Percentiles rank a stretch among this genome's conserved stretches.
Conservation (phyloP, 2,888 invertebrate species). For the Nudaria mundana region DNA sequence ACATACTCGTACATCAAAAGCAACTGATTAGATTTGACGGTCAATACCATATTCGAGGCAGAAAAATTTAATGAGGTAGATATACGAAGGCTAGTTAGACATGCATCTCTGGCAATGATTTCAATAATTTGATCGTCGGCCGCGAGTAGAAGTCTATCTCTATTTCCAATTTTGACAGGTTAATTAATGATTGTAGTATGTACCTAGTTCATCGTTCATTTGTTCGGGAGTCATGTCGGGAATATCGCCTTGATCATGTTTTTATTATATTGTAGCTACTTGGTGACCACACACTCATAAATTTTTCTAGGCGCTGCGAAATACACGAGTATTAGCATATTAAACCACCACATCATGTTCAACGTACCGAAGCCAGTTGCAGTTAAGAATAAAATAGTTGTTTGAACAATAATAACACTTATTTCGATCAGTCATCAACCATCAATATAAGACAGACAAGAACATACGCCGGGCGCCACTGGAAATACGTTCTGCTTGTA, state of each 20-base stretch:
- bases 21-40: too few species aligned
- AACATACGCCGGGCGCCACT: too few species aligned
- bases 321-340: too few species aligned
- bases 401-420: too few species aligned
- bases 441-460: too few species aligned
- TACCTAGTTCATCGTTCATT: not conserved
- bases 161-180: constrained; percentile 1
- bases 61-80: not conserved
- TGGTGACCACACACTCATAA: constrained; percentile 3
- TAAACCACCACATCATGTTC: too few species aligned
- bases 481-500: too few species aligned
- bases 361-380: too few species aligned
- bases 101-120: not conserved
- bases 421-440: too few species aligned
- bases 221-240: not conserved
- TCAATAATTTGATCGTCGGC: not conserved
- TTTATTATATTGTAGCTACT: not conserved
- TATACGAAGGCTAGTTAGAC: not conserved
- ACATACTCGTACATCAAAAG: too few species aligned
- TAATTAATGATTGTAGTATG: constrained; percentile 6
- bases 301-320: too few species aligned
- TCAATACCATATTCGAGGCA: not conserved
- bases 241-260: not conserved
- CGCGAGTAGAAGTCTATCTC: not conserved
- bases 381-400: too few species aligned